These are phyloP conservation scores for Heloderma charlesbogerti DNA, from an alignment of 2,113 vertebrate species.

Conservation along the genomic window DNA sequence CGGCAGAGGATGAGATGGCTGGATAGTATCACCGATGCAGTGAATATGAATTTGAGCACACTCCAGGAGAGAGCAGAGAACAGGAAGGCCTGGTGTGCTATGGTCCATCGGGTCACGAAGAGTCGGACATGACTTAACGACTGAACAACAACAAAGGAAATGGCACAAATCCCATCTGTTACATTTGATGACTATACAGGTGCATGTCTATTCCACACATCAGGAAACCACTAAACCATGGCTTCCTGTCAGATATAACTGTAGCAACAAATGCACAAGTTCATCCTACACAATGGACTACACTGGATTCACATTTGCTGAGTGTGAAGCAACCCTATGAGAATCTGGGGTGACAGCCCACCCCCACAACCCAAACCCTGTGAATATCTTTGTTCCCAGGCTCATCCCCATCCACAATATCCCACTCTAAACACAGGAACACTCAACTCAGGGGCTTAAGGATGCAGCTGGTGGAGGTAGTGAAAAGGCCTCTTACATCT, in stretches of 20 bases:
- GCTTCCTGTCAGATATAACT: neutral
- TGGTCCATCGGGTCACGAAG: too few species aligned
- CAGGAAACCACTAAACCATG: neutral
- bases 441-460: neutral
- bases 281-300: neutral
- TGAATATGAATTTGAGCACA: too few species aligned
- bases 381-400: neutral
- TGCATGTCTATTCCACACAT: neutral
- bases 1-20: too few species aligned
- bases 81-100: too few species aligned
- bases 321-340: neutral
- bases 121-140: too few species aligned
- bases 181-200: too few species aligned
- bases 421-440: neutral
- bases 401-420: neutral
- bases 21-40: too few species aligned
- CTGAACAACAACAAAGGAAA: too few species aligned
- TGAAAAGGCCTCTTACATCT: neutral
- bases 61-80: too few species aligned
- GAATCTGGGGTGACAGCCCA: neutral
- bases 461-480: neutral
- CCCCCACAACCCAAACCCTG: neutral
- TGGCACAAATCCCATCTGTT: neutral
- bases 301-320: too few species aligned
- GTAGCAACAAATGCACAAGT: neutral